Percentiles rank a stretch among this genome's conserved stretches.
These are phyloP conservation scores for Coenonympha glycerion DNA, from an alignment of 2,888 invertebrate genomes.

Conservation along the genomic window DNA sequence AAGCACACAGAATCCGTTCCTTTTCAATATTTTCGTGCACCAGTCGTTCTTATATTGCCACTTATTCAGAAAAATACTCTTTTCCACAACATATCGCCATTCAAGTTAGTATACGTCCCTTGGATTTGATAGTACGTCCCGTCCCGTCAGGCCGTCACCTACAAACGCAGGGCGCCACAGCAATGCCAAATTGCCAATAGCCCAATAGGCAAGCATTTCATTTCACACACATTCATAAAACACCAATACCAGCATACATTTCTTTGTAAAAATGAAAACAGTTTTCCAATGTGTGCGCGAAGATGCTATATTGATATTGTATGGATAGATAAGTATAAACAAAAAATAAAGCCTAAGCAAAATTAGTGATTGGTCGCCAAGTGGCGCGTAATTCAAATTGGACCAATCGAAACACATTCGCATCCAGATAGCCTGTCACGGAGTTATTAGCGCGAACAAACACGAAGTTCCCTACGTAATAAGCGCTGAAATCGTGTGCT, in stretches of 20 bases:
- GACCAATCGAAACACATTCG: constrained; percentile 55
- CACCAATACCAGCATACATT: constrained; percentile 23
- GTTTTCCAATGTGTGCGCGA: constrained; percentile 55
- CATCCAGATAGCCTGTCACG: constrained; percentile 54
- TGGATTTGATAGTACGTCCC: too few species aligned
- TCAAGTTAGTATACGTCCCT: too few species aligned
- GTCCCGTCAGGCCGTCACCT: too few species aligned
- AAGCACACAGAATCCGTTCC: constrained; percentile 12
- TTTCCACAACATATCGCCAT: constrained; percentile 30
- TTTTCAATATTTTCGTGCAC: not conserved
- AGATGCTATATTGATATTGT: constrained; percentile 43
- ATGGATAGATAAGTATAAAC: constrained; percentile 63
- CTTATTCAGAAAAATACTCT: constrained; percentile 24
- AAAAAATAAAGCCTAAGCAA: constrained; percentile 69
- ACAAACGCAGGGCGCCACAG: constrained; percentile 34
- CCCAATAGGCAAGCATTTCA: too few species aligned
- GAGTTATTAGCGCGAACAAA: constrained; percentile 59
- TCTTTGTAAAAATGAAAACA: constrained; percentile 41
- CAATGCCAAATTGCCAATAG: too few species aligned
- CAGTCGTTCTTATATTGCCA: constrained; percentile 15
- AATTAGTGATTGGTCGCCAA: constrained; percentile 51
- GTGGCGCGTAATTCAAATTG: constrained; percentile 64
- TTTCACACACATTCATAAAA: constrained; percentile 25
- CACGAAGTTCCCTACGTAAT: constrained; percentile 72
- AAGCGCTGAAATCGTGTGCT: constrained; percentile 76